Conservation (phyloP, 2,888 invertebrate genomes). For the Brassicogethes aeneus region DNA sequence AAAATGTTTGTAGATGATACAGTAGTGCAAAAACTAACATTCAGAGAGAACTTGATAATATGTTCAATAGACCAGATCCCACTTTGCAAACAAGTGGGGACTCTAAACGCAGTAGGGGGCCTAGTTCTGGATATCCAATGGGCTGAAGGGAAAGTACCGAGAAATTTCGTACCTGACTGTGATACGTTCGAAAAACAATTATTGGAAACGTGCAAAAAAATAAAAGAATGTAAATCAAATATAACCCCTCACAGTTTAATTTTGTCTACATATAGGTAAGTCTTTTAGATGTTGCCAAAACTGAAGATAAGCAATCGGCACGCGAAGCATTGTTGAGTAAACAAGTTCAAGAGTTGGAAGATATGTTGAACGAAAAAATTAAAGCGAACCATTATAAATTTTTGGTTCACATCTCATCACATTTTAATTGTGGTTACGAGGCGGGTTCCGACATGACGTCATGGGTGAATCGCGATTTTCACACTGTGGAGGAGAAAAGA, state of each 20-base stretch:
- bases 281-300: too few species aligned
- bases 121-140: slow-evolving; percentile 43
- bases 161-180: slow-evolving; percentile 8
- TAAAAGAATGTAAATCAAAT: slow-evolving; percentile 11
- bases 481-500: slow-evolving; percentile 58
- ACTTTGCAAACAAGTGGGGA: slow-evolving; percentile 24
- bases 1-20: too few species aligned
- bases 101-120: slow-evolving; percentile 31
- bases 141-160: slow-evolving; percentile 30
- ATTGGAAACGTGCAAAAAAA: slow-evolving; percentile 13
- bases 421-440: slow-evolving; percentile 48
- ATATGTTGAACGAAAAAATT: slow-evolving; percentile 9
- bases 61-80: slow-evolving; percentile 41
- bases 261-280: too few species aligned
- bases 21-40: slow-evolving; percentile 44
- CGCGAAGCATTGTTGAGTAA: slow-evolving; percentile 22
- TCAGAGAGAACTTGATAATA: slow-evolving; percentile 47
- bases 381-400: slow-evolving; percentile 44
- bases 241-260: too few species aligned
- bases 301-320: slow-evolving; percentile 19
- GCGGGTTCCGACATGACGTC: slow-evolving; percentile 51
- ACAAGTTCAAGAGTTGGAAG: slow-evolving; percentile 10
- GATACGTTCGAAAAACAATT: slow-evolving; percentile 16
- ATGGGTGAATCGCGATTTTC: slow-evolving; percentile 50
- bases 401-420: slow-evolving; percentile 51